phyloP scores from a whole-genome alignment of 2,888 invertebrate genomes.

The Tachina lurida region DNA sequence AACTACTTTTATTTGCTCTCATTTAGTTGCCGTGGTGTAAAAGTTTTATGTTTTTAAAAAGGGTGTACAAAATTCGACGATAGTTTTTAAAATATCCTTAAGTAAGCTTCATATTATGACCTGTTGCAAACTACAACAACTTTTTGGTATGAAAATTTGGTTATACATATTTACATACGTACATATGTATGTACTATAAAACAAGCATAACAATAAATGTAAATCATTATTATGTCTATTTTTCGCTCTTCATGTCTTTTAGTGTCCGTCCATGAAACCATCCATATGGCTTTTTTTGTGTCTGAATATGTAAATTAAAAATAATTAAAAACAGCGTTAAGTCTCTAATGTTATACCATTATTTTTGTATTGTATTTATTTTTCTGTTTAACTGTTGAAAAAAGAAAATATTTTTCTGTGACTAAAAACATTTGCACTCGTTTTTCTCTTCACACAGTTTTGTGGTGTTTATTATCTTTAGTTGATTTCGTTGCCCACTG shows the following conservation, averaged over 20 bases:
- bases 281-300: not conserved
- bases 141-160: conserved; percentile 60
- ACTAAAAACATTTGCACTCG: conserved; percentile 34
- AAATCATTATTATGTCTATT: conserved; percentile 61
- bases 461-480: conserved; percentile 31
- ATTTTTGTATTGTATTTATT: conserved; percentile 29
- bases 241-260: conserved; percentile 39
- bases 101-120: not conserved
- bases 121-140: conserved; percentile 50
- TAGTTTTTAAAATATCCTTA: not conserved
- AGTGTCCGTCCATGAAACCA: conserved; percentile 15
- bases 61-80: conserved; percentile 8
- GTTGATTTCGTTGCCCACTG: conserved; percentile 45
- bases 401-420: conserved; percentile 12
- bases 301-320: conserved; percentile 65
- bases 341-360: conserved; percentile 56
- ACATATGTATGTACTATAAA: conserved; percentile 8
- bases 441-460: conserved; percentile 32
- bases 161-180: not conserved
- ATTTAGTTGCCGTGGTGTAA: no score
- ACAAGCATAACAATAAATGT: conserved; percentile 60
- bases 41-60: not conserved
- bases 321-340: conserved; percentile 68
- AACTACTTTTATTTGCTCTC: no score
- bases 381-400: not conserved